A percentile compares a stretch with the other conserved stretches of the same genome.
Conservation (phyloP, 64 coral and sea anemone species). For the Anthopleura sola region DNA sequence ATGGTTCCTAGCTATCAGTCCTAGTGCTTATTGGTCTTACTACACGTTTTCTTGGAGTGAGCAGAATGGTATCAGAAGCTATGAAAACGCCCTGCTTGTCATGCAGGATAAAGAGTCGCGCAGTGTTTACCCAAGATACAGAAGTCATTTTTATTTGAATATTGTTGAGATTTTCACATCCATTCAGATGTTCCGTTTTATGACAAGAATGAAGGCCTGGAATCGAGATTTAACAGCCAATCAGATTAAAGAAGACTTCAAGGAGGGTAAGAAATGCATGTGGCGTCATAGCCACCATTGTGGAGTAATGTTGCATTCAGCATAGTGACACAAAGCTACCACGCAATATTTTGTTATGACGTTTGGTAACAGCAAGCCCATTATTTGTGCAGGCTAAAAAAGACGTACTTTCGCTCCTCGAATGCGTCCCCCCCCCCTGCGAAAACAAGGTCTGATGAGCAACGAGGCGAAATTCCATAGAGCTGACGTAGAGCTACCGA, state of each 20-base stretch:
- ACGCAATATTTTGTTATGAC: no score
- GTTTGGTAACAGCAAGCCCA: no score
- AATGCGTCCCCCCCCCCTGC: no score
- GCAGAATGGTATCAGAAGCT: not conserved
- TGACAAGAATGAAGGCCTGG: conserved; percentile 11
- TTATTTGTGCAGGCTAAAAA: no score
- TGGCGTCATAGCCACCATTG: not conserved
- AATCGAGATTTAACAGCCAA: not conserved
- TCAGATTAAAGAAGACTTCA: not conserved
- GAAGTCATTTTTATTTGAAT: not conserved
- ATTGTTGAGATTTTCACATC: not conserved
- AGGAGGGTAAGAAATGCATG: not conserved
- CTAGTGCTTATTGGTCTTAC: not conserved
- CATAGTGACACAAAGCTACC: no score
- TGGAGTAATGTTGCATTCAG: not conserved
- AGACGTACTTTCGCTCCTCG: no score
- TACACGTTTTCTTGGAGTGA: conserved; percentile 9
- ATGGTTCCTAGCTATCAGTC: not conserved
- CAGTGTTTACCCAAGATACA: not conserved
- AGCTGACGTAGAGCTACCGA: no score
- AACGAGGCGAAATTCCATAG: no score
- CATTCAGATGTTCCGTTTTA: not conserved
- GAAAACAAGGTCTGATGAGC: no score
- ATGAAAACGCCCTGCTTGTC: not conserved
- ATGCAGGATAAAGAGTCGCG: not conserved